Base-by-base conservation (phyloP, 2,797 vertebrate species). In the Loris lydekkerianus region DNA sequence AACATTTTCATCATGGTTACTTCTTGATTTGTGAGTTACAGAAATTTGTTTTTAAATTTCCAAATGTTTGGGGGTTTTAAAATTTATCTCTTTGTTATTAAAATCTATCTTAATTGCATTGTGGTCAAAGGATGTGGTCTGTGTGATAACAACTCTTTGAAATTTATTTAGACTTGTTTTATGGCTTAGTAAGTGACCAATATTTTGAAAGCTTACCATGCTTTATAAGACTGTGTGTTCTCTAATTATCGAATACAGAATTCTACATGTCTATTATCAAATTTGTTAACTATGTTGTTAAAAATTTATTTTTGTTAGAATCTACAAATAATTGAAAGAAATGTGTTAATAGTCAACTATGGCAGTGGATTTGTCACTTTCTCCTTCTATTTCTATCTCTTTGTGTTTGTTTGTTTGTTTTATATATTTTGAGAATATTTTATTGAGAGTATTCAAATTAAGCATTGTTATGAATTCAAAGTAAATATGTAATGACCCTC, bases 121-220 rank as follows among this genome's bases (percentile, higher is more conserved):
- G 60, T 90, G 61, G 21, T 96, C 61, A 94, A 76, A 96, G 77
- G 46, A 91, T 92, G 43, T 96, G 91, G 67, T 95, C 86, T 46
- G 3, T 95, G 67, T 92, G 93, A 76, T 91, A 93, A 86, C 15
- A 89, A 83, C 58, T 87, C 84, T 94, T 85, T 97, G 73, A 95
- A 94, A 94, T 94, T 86, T 93, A 95, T 92, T 97, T 88, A 96
- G 73, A 96, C 61, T 97, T 97, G 84, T 96, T 91, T 93, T 95
- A 82, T 95, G 85, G 61, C 63, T 95, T 94, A 93, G 43, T 96
- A 95, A 4, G 21, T 93, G 81, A 94, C 78, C 69, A 84, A 29
- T 96, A 95, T 95, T 97, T 97, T 92, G 0, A 97, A 75, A 94
- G 90, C 94, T 95, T 97, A 69, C 63, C 96, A 75, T 85, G 93